Percentiles rank a stretch among this genome's conserved stretches.
Evolutionary conservation across 2,888 invertebrate genomes (phyloP).

Genomic region (Pollenia angustigena): DNA sequence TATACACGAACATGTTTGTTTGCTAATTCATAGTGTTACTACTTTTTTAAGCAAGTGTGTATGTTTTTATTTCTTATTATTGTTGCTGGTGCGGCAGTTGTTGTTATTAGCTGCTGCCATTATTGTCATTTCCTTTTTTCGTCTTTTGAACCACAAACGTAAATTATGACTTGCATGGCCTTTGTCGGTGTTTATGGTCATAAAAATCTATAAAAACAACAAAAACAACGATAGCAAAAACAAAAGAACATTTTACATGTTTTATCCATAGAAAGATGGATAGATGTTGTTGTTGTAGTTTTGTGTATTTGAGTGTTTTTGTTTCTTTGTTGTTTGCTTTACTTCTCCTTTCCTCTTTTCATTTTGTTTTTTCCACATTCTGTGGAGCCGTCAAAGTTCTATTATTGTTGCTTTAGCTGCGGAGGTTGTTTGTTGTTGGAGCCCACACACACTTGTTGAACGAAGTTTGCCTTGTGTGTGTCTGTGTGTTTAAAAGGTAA

Average conservation of each 20-base stretch:
- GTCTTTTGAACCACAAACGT: slow-evolving; percentile 53
- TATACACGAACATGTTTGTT: no score
- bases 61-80: slow-evolving; percentile 22
- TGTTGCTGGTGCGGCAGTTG: slow-evolving; percentile 5
- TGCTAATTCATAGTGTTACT: not conserved
- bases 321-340: not conserved
- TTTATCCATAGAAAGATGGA: not conserved
- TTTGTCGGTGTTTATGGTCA: slow-evolving; percentile 67
- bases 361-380: slow-evolving; percentile 6
- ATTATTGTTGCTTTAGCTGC: slow-evolving; percentile 15
- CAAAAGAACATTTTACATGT: slow-evolving; percentile 36
- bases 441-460: slow-evolving; percentile 67
- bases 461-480: not conserved
- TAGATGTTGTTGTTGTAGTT: slow-evolving; percentile 16
- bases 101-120: slow-evolving; percentile 6
- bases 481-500: not conserved
- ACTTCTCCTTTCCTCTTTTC: not conserved
- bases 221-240: slow-evolving; percentile 28
- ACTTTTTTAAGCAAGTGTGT: slow-evolving; percentile 22
- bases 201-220: slow-evolving; percentile 24
- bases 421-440: slow-evolving; percentile 3
- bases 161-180: slow-evolving; percentile 63
- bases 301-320: slow-evolving; percentile 28
- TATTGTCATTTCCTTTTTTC: slow-evolving; percentile 35
- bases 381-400: slow-evolving; percentile 4